Conservation (phyloP, 1,140 invertebrate genomes). For the Zaprionus gabonicus region DNA sequence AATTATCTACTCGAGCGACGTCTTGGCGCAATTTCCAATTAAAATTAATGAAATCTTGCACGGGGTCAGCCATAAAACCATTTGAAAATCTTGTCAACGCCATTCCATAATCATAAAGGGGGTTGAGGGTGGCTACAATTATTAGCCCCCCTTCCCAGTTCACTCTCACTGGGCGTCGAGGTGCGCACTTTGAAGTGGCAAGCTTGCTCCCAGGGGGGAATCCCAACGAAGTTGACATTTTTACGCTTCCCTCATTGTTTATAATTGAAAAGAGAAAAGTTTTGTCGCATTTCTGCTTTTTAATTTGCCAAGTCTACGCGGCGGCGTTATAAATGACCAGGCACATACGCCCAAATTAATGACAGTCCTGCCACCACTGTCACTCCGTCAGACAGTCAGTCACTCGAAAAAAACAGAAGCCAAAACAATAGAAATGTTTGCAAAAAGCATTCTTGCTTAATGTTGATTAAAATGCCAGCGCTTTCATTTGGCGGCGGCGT, state of each 20-base stretch:
- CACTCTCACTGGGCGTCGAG: slow-evolving; percentile 37
- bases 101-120: slow-evolving; percentile 76
- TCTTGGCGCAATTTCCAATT: slow-evolving; percentile 78
- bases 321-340: slow-evolving; percentile 76
- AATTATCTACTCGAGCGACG: slow-evolving; percentile 76
- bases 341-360: slow-evolving; percentile 80
- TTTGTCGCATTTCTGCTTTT: slow-evolving; percentile 56
- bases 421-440: slow-evolving; percentile 67
- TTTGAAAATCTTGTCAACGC: slow-evolving; percentile 80
- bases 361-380: slow-evolving; percentile 64
- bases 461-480: slow-evolving; percentile 81
- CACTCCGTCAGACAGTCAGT: slow-evolving; percentile 54
- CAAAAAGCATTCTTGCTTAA: slow-evolving; percentile 82
- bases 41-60: slow-evolving; percentile 80
- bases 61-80: slow-evolving; percentile 76
- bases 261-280: slow-evolving; percentile 62
- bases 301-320: slow-evolving; percentile 70
- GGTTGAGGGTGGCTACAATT: slow-evolving; percentile 50
- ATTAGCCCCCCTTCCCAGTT: slow-evolving; percentile 64
- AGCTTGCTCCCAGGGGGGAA: slow-evolving; percentile 41
- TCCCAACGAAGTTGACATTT: slow-evolving; percentile 49
- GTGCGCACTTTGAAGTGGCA: slow-evolving; percentile 69
- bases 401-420: slow-evolving; percentile 23
- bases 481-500: slow-evolving; percentile 64
- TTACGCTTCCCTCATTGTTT: slow-evolving; percentile 24